These are phyloP conservation scores for Indicator maculatus DNA, from an alignment of 2,113 vertebrate genomes.

Conservation along the genomic window DNA sequence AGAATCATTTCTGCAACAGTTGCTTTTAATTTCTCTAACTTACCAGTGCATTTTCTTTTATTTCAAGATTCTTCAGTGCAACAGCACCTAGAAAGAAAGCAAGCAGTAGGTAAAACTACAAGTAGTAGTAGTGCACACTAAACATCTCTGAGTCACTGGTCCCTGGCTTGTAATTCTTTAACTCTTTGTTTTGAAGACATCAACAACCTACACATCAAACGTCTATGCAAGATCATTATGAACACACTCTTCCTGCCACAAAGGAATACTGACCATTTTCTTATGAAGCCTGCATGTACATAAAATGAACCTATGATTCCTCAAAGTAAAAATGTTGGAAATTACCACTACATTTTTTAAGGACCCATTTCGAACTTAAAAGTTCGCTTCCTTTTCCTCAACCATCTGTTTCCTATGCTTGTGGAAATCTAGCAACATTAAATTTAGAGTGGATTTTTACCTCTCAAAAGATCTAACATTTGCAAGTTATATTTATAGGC, in stretches of 20 bases:
- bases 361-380: background rate
- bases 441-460: background rate
- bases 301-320: background rate
- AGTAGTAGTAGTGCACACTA: background rate
- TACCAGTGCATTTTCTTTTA: conserved; percentile 99
- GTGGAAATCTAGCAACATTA: background rate
- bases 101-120: background rate
- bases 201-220: background rate
- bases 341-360: background rate
- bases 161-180: background rate
- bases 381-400: background rate
- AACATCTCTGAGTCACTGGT: background rate
- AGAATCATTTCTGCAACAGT: background rate
- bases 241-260: background rate
- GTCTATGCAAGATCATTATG: background rate
- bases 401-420: background rate
- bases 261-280: background rate
- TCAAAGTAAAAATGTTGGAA: background rate
- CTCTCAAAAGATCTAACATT: background rate
- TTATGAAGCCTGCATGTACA: background rate
- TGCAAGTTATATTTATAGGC: background rate
- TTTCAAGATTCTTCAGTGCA: conserved; percentile 90
- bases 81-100: conserved; percentile 84
- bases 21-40: conserved; percentile 62
- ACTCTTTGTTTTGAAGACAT: background rate